Percentiles rank a stretch among this genome's conserved stretches.
These are phyloP conservation scores for Andrena bicolor DNA, from an alignment of 2,888 invertebrate species.

Conservation along the genomic window DNA sequence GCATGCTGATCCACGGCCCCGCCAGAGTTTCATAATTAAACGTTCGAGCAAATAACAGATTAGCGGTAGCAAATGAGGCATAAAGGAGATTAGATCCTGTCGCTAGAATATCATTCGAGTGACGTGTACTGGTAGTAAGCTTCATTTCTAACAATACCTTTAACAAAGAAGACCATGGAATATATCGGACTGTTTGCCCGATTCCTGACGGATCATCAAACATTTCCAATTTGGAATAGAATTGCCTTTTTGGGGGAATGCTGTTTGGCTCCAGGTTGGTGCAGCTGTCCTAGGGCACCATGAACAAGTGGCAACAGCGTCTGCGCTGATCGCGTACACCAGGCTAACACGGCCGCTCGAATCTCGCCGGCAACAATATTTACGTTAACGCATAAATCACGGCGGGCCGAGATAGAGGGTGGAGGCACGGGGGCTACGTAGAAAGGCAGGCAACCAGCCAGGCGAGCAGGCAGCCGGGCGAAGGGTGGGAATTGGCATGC, in stretches of 20 bases:
- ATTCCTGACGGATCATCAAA: neutral
- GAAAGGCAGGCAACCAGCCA: constrained; percentile 43
- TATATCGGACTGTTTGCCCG: constrained; percentile 2
- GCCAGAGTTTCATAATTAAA: constrained; percentile 20
- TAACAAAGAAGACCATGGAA: neutral
- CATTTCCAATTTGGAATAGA: constrained; percentile 2
- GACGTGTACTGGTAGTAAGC: too few relatives aligned
- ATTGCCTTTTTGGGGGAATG: constrained; percentile 15
- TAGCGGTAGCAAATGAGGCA: constrained; percentile 24
- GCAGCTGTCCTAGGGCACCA: constrained; percentile 22
- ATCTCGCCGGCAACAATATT: constrained; percentile 78
- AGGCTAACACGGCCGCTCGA: constrained; percentile 54
- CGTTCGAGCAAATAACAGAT: constrained; percentile 34
- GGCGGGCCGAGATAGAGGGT: constrained; percentile 54
- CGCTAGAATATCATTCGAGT: constrained; percentile 32
- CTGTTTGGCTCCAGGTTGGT: neutral
- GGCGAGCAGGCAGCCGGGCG: constrained; percentile 18
- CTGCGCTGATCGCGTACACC: constrained; percentile 64
- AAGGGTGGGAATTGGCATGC: constrained; percentile 82
- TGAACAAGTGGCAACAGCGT: constrained; percentile 62
- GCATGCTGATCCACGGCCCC: neutral
- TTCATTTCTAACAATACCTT: too few relatives aligned
- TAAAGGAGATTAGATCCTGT: constrained; percentile 28
- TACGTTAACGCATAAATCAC: constrained; percentile 83
- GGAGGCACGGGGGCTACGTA: constrained; percentile 33